Evolutionary conservation across 2,797 vertebrate genomes (phyloP).

Genomic region (Falco naumanni): DNA sequence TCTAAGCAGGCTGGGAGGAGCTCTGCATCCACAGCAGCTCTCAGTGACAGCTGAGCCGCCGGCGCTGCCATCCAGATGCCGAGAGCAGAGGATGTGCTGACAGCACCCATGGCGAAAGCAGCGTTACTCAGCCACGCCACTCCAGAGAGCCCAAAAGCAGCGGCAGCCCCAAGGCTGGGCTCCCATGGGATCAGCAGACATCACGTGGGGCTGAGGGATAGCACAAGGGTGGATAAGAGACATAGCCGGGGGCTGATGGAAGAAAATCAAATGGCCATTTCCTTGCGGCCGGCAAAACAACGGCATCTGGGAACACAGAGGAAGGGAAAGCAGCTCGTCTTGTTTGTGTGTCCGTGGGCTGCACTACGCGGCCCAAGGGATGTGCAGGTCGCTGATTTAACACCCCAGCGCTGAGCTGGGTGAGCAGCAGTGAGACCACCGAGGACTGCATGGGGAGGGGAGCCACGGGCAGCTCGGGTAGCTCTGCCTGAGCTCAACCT

Average conservation of each 20-base stretch:
- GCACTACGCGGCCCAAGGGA: background rate
- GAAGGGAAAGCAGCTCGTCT: background rate
- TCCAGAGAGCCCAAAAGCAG: background rate
- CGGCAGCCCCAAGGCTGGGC: background rate
- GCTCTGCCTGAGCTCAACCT: background rate
- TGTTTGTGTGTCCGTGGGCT: background rate
- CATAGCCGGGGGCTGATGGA: background rate
- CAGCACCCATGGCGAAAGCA: background rate
- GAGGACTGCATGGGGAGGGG: background rate
- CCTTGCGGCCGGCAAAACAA: background rate
- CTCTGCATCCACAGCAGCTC: background rate
- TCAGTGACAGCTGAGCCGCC: background rate
- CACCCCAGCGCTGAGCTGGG: background rate
- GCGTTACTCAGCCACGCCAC: fast-evolving
- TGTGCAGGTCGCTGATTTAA: background rate
- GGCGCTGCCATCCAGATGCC: fast-evolving
- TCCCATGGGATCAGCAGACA: background rate
- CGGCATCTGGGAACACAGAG: background rate
- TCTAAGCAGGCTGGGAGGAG: background rate
- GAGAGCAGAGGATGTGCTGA: background rate
- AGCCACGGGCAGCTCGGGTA: background rate
- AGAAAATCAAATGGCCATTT: background rate
- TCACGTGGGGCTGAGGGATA: background rate
- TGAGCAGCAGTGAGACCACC: too few species aligned
- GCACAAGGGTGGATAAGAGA: fast-evolving